phyloP scores from a whole-genome alignment of 2,888 invertebrate genomes.

The Caenorhabditis sulstoni region DNA sequence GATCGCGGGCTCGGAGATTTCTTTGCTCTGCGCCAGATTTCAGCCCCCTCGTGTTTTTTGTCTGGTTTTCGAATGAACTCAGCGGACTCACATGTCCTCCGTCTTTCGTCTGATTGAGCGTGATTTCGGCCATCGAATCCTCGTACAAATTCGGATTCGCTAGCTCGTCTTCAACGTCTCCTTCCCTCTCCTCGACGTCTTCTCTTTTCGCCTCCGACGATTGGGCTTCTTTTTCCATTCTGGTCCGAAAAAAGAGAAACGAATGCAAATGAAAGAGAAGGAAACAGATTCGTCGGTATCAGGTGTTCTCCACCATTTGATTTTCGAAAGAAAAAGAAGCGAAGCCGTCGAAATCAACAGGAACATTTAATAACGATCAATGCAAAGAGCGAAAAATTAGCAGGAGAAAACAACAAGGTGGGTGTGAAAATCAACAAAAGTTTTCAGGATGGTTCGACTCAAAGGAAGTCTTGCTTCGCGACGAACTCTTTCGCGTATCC shows the following conservation, averaged over 20 bases:
- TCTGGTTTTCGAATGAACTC: not conserved
- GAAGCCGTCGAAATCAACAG: not conserved
- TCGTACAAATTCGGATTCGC: constrained; percentile 38
- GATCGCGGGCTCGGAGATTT: no score
- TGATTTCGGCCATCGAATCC: constrained; percentile 57
- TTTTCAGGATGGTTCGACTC: not conserved
- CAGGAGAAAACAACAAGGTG: constrained; percentile 12
- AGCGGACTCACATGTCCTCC: constrained; percentile 38
- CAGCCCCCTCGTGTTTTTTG: no score
- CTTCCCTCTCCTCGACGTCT: constrained; percentile 6
- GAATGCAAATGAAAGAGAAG: not conserved
- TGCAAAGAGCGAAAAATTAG: not conserved
- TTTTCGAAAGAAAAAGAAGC: not conserved
- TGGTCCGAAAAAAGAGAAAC: not conserved
- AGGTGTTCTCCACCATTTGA: constrained; percentile 5
- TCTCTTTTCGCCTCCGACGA: not conserved
- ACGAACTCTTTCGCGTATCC: constrained; percentile 84
- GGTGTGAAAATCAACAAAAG: constrained; percentile 15
- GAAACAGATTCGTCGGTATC: not conserved
- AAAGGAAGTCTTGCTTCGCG: constrained; percentile 75
- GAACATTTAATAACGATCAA: not conserved
- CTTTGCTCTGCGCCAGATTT: no score
- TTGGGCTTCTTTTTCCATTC: not conserved
- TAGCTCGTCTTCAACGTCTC: constrained; percentile 44
- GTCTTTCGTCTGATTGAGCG: constrained; percentile 23